Base-by-base conservation (phyloP, 2,113 vertebrate genomes). In the Orcinus orca region DNA sequence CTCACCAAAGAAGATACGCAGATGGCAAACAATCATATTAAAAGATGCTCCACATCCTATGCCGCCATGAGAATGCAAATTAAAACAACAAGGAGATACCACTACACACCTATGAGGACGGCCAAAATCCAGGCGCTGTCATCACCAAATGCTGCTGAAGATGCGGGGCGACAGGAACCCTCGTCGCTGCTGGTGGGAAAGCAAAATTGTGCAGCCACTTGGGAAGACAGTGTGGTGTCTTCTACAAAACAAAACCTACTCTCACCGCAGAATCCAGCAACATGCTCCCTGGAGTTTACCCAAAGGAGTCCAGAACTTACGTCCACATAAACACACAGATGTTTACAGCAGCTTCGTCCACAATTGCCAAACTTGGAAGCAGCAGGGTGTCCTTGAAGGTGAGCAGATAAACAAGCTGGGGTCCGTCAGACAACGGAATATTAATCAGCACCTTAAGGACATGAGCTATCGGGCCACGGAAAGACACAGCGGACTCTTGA, bases 141-240 rank as follows among this genome's bases (percentile, higher is more conserved):
- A 6, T 17, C 0, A 0, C 73, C 41, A 18, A 41, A 9, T 0
- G 8, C 26, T 31, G 41, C 13, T 2, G 14, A 44, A 26, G 71
- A 29, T 2, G 4, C 2, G 29, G 41, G 5, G 1, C 71, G 17
- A 4, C 0, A 0, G 14, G 3, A 4, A 6, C 70, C 53, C 38
- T 2, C 13, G 1, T 3, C 36, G 0, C 6, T 36, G 10, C 68
- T 5, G 20, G 20, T 6, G 25, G 70, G 12, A 14, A 15, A 6
- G 7, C 41, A 29, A 14, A 14, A 9, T 25, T 9, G 41, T 29
- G 41, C 71, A 47, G 25, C 41, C 25, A 25, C 14, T 17, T 17
- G 71, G 4, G 9, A 44, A 74, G 53, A 29, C 7, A 44, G 38
- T 17, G 26, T 17, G 41, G 29, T 2, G 26, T 74, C 18, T 18